Base-by-base conservation (phyloP, 37 sponge, comb jelly and placozoan genomes). In the Crambe crambe region DNA sequence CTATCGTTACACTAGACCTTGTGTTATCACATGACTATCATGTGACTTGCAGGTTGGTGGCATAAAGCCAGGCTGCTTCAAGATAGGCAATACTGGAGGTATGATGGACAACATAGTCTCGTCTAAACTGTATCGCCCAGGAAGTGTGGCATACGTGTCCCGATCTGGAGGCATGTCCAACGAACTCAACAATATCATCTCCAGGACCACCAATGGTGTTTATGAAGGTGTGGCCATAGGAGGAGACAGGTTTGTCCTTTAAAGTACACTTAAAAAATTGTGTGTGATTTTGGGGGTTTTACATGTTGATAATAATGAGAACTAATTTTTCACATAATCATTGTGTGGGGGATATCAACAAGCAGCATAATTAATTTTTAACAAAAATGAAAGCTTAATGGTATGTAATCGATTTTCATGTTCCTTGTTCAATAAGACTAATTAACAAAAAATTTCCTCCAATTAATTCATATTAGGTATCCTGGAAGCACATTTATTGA, bases 111-210 rank as follows among this genome's bases (percentile, higher is more conserved):
- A 97, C 80, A 89, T 97, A 39, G 51, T 95, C 32, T 27, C 88
- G n/a, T 92, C 95, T 57, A 97, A 92, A 56, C 91, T 97, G 30
- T 97, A 95, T 75, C 36, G 98, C 23, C 98, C 98, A 1, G 98
- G 98, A 36, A 89, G 93, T 86, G 95, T 97, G 30, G 98, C 98
- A 2, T 97, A 97, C 79, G 98, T 97, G 38, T 92, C 96, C 8
- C 85, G 98, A 6, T 97, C 98, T 60, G 98, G 98, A 20, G 98
- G 98, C 12, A 97, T 97, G 98, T 95, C 96, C 63, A 97, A 97
- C 38, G 98, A 97, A 39, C 91, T 97, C 62, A 97, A 95, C 80
- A 97, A 97, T 80, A 95, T 97, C 74, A 92, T 97, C 43, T 76
- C 89, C 18, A 42, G 83, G 36, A 85, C 56, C 18, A 94, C 95